phyloP scores from a whole-genome alignment of 2,113 vertebrate genomes.

The Ictidomys tridecemlineatus region DNA sequence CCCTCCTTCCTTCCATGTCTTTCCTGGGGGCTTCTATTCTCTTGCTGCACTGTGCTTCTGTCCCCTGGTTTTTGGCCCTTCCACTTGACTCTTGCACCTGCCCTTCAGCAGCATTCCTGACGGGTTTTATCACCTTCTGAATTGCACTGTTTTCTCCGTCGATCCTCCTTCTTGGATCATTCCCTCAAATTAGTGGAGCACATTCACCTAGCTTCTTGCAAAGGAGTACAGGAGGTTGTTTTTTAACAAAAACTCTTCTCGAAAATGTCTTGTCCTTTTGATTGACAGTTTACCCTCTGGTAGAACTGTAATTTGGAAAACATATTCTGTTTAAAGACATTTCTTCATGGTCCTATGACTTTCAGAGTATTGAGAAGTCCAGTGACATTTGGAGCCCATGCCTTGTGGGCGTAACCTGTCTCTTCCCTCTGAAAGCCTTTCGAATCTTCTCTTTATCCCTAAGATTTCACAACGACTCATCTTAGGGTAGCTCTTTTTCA shows the following conservation, averaged over 20 bases:
- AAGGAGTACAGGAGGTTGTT: background rate
- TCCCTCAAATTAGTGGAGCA: background rate
- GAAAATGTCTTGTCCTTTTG: constrained; percentile 19
- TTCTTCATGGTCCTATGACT: background rate
- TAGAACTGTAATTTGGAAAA: background rate
- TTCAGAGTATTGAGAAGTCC: background rate
- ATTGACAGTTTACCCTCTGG: background rate
- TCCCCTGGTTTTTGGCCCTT: background rate
- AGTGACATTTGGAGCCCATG: background rate
- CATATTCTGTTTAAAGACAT: background rate
- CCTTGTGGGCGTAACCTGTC: background rate
- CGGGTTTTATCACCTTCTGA: background rate
- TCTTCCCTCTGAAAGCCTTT: background rate
- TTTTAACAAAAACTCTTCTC: background rate
- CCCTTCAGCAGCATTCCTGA: background rate
- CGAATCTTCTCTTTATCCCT: background rate
- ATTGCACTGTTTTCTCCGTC: background rate
- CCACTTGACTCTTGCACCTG: background rate
- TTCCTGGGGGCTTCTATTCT: background rate
- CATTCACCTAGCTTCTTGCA: background rate
- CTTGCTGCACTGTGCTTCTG: background rate
- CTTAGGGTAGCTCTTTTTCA: background rate
- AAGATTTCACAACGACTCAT: background rate
- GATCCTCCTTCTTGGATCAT: background rate
- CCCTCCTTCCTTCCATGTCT: background rate